phyloP scores from a whole-genome alignment of 2,888 invertebrate species.

The Pyralis farinalis region DNA sequence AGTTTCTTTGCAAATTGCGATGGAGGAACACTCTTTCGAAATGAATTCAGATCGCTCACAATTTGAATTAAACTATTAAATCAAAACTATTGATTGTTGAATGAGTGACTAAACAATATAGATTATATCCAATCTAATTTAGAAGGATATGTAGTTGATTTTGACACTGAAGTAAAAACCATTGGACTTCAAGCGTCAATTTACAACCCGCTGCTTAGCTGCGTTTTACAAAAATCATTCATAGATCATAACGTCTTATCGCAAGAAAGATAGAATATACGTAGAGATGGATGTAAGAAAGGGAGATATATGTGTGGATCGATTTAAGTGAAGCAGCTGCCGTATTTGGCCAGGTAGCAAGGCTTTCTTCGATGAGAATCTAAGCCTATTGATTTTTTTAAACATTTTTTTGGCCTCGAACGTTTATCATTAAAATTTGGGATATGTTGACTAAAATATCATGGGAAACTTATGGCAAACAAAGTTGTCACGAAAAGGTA shows the following conservation, averaged over 20 bases:
- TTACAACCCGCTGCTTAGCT: background rate
- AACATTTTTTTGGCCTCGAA: slow-evolving; percentile 30
- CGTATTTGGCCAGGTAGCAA: slow-evolving; percentile 58
- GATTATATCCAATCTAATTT: too few species aligned
- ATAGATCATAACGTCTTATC: slow-evolving; percentile 43
- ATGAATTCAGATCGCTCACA: too few species aligned
- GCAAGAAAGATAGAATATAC: slow-evolving; percentile 34
- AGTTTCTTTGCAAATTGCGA: too few species aligned
- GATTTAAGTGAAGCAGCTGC: slow-evolving; percentile 69
- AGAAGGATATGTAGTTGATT: too few species aligned
- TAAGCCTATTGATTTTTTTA: slow-evolving; percentile 50
- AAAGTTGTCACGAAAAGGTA: slow-evolving; percentile 1
- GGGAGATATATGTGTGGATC: slow-evolving; percentile 44
- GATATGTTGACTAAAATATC: background rate
- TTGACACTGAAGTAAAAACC: too few species aligned
- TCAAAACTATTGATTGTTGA: too few species aligned
- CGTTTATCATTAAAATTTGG: slow-evolving; percentile 18
- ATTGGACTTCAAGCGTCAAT: too few species aligned
- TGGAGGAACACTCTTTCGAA: too few species aligned
- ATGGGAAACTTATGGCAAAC: slow-evolving; percentile 4
- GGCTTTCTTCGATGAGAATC: slow-evolving; percentile 46
- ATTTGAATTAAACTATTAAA: too few species aligned
- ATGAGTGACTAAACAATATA: too few species aligned
- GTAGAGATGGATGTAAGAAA: slow-evolving; percentile 24
- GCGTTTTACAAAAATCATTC: slow-evolving; percentile 21